Conservation (phyloP, 2,113 vertebrate genomes). For the Emydocephalus ijimae region DNA sequence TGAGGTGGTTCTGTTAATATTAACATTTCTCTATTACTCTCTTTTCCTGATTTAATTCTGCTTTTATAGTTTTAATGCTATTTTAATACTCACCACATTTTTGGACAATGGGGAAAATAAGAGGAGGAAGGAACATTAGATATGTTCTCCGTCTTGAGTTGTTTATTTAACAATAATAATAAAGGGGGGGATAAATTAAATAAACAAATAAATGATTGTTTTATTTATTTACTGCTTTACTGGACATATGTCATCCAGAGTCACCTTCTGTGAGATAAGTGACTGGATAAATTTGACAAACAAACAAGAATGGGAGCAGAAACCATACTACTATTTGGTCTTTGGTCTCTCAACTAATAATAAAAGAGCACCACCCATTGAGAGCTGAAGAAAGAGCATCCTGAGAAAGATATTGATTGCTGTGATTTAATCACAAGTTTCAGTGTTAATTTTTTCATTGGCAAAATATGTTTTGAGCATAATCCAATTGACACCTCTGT, state of each 20-base stretch:
- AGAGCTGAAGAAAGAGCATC: neutral
- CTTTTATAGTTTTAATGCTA: neutral
- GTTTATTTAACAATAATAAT: neutral
- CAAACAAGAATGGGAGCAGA: neutral
- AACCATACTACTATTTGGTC: neutral
- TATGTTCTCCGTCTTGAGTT: neutral
- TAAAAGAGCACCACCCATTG: neutral
- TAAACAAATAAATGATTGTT: neutral
- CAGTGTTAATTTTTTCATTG: neutral
- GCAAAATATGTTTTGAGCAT: neutral
- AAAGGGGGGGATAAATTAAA: neutral
- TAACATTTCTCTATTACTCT: neutral
- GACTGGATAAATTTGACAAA: neutral
- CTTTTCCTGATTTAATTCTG: neutral
- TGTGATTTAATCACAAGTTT: neutral
- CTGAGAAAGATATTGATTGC: neutral
- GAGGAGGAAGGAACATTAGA: neutral
- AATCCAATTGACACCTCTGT: neutral
- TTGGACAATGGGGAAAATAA: neutral
- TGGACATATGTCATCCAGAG: neutral
- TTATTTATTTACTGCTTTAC: neutral
- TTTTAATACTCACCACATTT: neutral
- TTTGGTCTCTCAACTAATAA: neutral
- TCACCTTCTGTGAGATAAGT: neutral
- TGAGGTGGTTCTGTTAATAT: neutral